Conservation (phyloP, 2,797 vertebrate genomes). For the Leucoraja ocellata region DNA sequence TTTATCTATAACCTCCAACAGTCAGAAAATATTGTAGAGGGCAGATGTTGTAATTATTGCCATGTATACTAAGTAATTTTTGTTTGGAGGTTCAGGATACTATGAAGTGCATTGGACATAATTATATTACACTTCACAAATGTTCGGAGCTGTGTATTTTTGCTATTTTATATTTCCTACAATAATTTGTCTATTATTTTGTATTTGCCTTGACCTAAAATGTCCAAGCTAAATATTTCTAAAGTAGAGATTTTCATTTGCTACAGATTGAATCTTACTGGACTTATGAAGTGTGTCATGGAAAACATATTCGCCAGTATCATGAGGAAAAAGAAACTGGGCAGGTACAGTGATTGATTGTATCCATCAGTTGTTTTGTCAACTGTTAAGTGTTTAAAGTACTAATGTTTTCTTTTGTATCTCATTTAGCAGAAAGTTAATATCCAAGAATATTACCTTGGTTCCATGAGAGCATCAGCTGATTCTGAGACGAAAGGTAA, state of each 20-base stretch:
- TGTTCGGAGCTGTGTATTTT: too few relatives aligned
- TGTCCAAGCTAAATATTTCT: conserved; percentile 41
- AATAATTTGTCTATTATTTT: conserved; percentile 29
- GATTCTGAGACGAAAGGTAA: conserved; percentile 61
- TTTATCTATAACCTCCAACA: too few relatives aligned
- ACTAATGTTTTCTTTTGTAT: conserved; percentile 29
- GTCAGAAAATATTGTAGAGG: too few relatives aligned
- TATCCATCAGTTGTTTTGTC: conserved; percentile 26
- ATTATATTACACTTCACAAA: not conserved
- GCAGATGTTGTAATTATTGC: not conserved
- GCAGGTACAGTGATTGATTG: conserved; percentile 63
- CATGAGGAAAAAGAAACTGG: conserved; percentile 96
- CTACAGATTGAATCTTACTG: conserved; percentile 93
- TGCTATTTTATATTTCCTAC: not conserved
- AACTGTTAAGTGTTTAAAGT: not conserved
- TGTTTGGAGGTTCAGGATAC: not conserved
- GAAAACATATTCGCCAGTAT: conserved; percentile 90
- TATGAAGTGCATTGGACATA: not conserved
- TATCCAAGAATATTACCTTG: conserved; percentile 92
- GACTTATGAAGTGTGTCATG: conserved; percentile 96
- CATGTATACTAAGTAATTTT: not conserved
- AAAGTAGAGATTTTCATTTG: not conserved
- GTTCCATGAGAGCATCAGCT: conserved; percentile 62
- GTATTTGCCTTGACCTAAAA: conserved; percentile 29
- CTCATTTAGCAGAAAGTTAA: conserved; percentile 72